Base-by-base conservation (phyloP, 2,797 vertebrate species). In the Notoglanidium macrostoma region DNA sequence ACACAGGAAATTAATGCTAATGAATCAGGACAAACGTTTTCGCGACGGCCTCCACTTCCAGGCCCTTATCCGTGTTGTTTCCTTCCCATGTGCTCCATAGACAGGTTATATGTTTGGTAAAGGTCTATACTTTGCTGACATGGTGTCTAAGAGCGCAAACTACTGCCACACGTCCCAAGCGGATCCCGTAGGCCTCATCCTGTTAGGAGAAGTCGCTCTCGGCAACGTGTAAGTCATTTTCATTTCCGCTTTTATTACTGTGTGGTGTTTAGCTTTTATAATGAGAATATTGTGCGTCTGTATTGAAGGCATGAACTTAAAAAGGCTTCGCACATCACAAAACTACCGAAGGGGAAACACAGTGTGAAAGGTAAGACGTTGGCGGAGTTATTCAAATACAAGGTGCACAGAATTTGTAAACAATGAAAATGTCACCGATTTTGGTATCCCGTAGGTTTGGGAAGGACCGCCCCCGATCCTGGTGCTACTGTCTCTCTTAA, bases 71-170 rank as follows among this genome's bases (percentile, higher is more conserved):
- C 29, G 26, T 54, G 26, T 65, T 65, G 12, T 19, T 85, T n/a
- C 23, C 55, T 32, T 26, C 23, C 80, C 44, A 4, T 74, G 81
- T 84, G 17, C 29, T 59, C 32, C 87, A 59, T 89, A 99, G 98
- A 99, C 98, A 0, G 98, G 98, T 91, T 99, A 99, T 95, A 99
- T 99, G 98, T 99, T 99, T 0, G 98, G 98, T 67, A 99, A 99
- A 95, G 98, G 98, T 89, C 96, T 99, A 92, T 99, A 99, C 92
- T 99, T 99, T 90, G 98, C 98, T 0, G 98, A 99, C 93, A 99
- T 99, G 98, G 98, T 99, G 81, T 99, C 98, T 51, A 99, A 99
- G 95, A 99, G 98, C 90, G 98, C 98, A 21, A 99, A 99, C 96
- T 99, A 99, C 96, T 99, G 98, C 94, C 98, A 99, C 93, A 97